Base-by-base conservation (phyloP, 2,888 invertebrate genomes). In the Polyploca ridens region DNA sequence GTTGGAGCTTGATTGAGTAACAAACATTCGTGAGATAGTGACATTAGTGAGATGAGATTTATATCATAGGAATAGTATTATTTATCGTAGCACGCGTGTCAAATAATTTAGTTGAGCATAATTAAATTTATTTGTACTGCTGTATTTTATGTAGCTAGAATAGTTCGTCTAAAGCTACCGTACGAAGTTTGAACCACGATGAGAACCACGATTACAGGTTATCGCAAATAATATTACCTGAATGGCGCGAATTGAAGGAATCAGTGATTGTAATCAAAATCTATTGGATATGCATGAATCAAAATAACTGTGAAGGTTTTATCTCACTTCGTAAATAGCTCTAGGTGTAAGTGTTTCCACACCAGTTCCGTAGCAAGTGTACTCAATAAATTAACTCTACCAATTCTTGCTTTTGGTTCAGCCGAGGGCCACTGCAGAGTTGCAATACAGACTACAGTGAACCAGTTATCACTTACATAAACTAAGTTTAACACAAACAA, bases 401-500 rank as follows among this genome's bases (percentile, higher is more conserved):
- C 66, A 66, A 75, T 69, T 71, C 69, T 69, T 68, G 71, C 71
- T 69, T 70, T 71, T 71, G 71, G 62, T 70, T 71, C 69, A 60
- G 69, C 67, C 66, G 69, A 68, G 66, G 69, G 54, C 19, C 54
- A 19, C 54, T 19, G 19, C 54, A 19, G 19, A 19, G 10, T 54
- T 54, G 54, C 69, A 68, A 68, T 74, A 73, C 75, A 69, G 74
- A 49, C 19, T 54, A 19, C 77, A 77, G 76, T 73, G 64, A 70
- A 80, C 79, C 82, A 84, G 82, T 88, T 87, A 88, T 82, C 86
- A 87, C 85, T 89, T 88, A 84, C 82, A 84, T 85, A 86, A 27
- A 90, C 77, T 76, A 75, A 77, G 76, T 79, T 83, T 71, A 84
- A 81, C 73, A 80, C 83, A 82, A 87, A 83, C 86, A 83, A 84